Percentiles rank a stretch among this genome's conserved stretches.
Evolutionary conservation across 2,888 invertebrate species (phyloP).

Genomic region (Chorisops tibialis): DNA sequence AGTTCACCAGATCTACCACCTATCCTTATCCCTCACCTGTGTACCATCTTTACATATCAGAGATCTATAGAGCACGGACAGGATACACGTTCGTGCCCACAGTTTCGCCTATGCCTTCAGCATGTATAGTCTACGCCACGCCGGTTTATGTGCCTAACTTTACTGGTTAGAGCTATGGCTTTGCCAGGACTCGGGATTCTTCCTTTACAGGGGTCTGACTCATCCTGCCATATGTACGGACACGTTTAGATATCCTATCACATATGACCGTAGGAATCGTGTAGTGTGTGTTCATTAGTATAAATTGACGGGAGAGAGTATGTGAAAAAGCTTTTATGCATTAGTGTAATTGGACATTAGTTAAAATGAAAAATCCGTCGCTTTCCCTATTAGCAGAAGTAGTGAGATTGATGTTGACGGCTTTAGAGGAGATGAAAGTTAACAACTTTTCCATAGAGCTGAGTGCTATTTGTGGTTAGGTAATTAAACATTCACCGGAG

Average conservation of each 20-base stretch:
- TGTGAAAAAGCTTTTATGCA: conserved; percentile 41
- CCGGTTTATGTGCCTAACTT: too few relatives aligned
- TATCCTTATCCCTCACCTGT: too few relatives aligned
- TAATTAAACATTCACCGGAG: conserved; percentile 38
- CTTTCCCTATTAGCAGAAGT: conserved; percentile 34
- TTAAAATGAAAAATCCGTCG: conserved; percentile 41
- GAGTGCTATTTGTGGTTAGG: conserved; percentile 41
- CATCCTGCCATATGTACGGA: too few relatives aligned
- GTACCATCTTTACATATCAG: too few relatives aligned
- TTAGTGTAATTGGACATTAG: conserved; percentile 42
- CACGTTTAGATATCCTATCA: too few relatives aligned
- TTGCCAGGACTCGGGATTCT: too few relatives aligned
- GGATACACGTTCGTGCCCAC: too few relatives aligned
- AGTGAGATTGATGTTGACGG: conserved; percentile 34
- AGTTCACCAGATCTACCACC: neutral
- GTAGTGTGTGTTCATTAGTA: conserved; percentile 37
- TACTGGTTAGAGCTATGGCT: too few relatives aligned
- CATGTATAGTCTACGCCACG: too few relatives aligned
- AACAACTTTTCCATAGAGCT: conserved; percentile 38
- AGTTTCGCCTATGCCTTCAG: too few relatives aligned
- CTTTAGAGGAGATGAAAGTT: conserved; percentile 32
- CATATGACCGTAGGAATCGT: neutral
- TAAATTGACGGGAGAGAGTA: conserved; percentile 39
- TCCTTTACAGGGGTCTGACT: too few relatives aligned
- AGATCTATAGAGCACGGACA: too few relatives aligned